Conservation (phyloP, 35 echinoderm and acorn worm species). For the Stichopus chloronotus region DNA sequence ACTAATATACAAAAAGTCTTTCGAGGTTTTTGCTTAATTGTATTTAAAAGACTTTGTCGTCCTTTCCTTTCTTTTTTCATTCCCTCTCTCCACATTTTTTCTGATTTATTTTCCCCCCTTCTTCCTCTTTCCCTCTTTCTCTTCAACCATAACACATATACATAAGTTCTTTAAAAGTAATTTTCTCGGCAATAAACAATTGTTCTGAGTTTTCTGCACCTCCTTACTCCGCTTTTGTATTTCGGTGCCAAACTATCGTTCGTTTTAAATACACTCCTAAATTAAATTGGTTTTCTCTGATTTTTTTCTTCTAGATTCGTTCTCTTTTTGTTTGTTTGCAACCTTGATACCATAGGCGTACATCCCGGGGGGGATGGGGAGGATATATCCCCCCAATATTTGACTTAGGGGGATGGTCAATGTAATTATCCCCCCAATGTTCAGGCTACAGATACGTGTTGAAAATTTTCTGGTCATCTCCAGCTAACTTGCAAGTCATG, state of each 20-base stretch:
- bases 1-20: too few species aligned
- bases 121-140: neutral
- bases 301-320: neutral
- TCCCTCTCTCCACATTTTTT: neutral
- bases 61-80: neutral
- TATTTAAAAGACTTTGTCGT: neutral
- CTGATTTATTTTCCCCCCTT: neutral
- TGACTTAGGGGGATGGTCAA: too few species aligned
- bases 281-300: neutral
- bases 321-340: neutral
- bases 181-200: neutral
- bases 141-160: neutral
- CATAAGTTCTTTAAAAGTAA: neutral
- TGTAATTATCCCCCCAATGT: too few species aligned
- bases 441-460: too few species aligned
- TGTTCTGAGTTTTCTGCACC: neutral
- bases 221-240: neutral
- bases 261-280: neutral
- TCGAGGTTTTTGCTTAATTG: neutral
- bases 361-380: too few species aligned
- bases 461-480: too few species aligned
- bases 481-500: too few species aligned
- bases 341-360: neutral
- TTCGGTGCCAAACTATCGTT: neutral
- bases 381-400: too few species aligned